Evolutionary conservation across 1,140 invertebrate species (phyloP), one percentile per base, ranked within the genome.

Genomic region (Heliconius hermathena): DNA sequence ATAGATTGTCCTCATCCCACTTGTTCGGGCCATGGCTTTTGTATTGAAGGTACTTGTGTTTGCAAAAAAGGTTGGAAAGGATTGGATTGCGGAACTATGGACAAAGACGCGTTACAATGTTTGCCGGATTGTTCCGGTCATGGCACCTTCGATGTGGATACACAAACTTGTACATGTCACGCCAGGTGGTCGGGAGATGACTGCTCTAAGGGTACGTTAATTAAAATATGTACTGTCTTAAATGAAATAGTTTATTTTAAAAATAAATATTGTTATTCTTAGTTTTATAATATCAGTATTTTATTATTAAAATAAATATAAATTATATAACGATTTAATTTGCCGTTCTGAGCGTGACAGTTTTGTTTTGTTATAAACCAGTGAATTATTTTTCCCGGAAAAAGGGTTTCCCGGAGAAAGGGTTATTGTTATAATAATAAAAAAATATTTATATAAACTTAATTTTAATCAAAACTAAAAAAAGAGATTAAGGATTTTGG

Each of bases 61-160:
- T 99, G 99, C 93, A 99, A 99, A 92, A 98, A 99, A 88, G 99
- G 99, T 1, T 99, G 98, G 98, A 98, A 98, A 91, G 99, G 99
- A 1, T 88, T 95, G 0, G 98, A 99, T 88, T 99, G 99, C 92
- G 97, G 97, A 75, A 96, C 98, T 81, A 98, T 98, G 95, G 98
- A 99, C 88, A 98, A 98, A 89, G 97, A 99, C 84, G 98, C 98
- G 1, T 95, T 99, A 6, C 97, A 99, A 88, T 99, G 99, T 94
- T 95, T 99, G 38, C 98, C 98, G 0, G 98, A 99, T 92, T 99
- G 99, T 94, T 98, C 98, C 3, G 97, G 97, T 4, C 98, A 99
- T 88, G 99, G 99, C 13, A 97, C 96, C n/a, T 99, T 99, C 89
- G 98, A 99, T 95, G 95, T 99, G 36, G 98, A 99, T 84, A 97